A percentile compares a stretch with the other conserved stretches of the same genome.
These are phyloP conservation scores for Psettodes erumei DNA, from an alignment of 2,113 vertebrate species.

Conservation along the genomic window DNA sequence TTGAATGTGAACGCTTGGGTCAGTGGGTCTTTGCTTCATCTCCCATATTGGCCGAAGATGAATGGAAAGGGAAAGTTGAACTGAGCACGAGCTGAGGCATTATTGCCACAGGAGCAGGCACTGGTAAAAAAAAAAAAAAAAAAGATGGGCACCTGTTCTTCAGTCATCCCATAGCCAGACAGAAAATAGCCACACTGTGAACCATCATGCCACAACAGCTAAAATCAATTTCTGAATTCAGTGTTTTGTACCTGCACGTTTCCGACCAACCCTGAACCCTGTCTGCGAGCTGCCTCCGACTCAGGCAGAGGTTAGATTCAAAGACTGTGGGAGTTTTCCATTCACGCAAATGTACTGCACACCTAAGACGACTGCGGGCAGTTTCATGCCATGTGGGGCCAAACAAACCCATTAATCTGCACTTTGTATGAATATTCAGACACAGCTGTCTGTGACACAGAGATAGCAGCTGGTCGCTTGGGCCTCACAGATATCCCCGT, in stretches of 20 bases:
- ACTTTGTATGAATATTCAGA: slow-evolving; percentile 82
- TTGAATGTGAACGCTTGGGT: slow-evolving; percentile 47
- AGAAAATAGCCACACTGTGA: slow-evolving; percentile 33
- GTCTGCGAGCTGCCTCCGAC: not conserved
- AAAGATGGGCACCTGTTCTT: slow-evolving; percentile 56
- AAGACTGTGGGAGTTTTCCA: not conserved
- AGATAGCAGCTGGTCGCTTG: slow-evolving; percentile 79
- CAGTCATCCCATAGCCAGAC: not conserved
- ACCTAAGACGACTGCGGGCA: slow-evolving; percentile 24
- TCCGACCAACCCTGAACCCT: not conserved
- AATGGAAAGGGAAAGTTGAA: slow-evolving; percentile 65
- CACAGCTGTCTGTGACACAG: slow-evolving; percentile 77
- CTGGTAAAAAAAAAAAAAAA: slow-evolving; percentile 20
- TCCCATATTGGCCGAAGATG: slow-evolving; percentile 56
- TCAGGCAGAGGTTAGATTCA: slow-evolving; percentile 8
- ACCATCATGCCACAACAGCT: slow-evolving; percentile 14
- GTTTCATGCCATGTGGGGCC: slow-evolving; percentile 50
- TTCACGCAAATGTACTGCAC: not conserved
- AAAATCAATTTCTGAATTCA: slow-evolving; percentile 2
- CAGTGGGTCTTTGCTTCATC: slow-evolving; percentile 38
- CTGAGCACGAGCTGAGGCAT: slow-evolving; percentile 30
- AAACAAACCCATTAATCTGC: slow-evolving; percentile 78
- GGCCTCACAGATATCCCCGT: slow-evolving; percentile 70
- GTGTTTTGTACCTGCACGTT: slow-evolving; percentile 2
- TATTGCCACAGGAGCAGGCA: slow-evolving; percentile 33